Percentiles rank a stretch among this genome's conserved stretches.
phyloP scores from a whole-genome alignment of 2,797 vertebrate species.

The Anomalospiza imberbis region DNA sequence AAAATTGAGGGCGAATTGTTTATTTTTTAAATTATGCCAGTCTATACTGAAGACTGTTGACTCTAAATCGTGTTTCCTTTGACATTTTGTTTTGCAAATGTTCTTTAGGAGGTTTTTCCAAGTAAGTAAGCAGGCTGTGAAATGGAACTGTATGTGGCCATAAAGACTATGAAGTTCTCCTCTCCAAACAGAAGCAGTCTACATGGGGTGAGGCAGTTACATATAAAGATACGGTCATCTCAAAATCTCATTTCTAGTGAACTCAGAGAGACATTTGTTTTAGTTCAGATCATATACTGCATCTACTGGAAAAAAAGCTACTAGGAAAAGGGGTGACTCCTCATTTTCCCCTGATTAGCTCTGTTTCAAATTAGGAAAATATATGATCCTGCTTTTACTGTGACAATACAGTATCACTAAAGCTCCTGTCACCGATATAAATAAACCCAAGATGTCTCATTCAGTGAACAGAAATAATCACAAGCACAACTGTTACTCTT shows the following conservation, averaged over 20 bases:
- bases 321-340: neutral
- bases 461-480: constrained; percentile 30
- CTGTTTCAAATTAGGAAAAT: neutral
- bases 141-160: neutral
- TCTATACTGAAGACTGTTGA: constrained; percentile 21
- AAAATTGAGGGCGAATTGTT: neutral
- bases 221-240: neutral
- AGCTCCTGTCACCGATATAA: neutral
- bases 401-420: neutral
- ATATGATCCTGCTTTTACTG: neutral
- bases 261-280: neutral
- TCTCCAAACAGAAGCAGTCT: neutral
- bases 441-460: neutral
- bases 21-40: constrained; percentile 20
- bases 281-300: neutral
- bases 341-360: neutral
- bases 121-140: neutral
- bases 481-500: neutral
- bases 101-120: neutral
- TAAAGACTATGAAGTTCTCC: neutral
- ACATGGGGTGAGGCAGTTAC: neutral
- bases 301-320: neutral
- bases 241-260: neutral
- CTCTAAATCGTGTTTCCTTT: constrained; percentile 15
- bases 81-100: constrained; percentile 4